A percentile compares a stretch with the other conserved stretches of the same genome.
phyloP scores from a whole-genome alignment of 1,140 invertebrate genomes.

The Ylistrum balloti region DNA sequence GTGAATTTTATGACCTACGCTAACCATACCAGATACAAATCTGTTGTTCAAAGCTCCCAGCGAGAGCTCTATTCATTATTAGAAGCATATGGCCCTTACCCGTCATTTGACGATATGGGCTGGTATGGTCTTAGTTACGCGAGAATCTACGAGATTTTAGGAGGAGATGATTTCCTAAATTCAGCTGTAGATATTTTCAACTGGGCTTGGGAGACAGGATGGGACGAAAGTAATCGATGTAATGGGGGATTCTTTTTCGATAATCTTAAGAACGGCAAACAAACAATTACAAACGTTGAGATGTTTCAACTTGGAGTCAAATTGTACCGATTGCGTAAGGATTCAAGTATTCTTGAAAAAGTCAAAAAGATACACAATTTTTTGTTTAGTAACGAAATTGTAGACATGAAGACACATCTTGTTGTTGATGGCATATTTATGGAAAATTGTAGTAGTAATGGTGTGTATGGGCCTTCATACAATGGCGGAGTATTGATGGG shows the following conservation, averaged over 20 bases:
- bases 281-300: slow-evolving; percentile 67
- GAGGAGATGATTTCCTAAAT: slow-evolving; percentile 59
- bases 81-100: slow-evolving; percentile 70
- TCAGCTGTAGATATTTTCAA: slow-evolving; percentile 62
- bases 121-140: slow-evolving; percentile 67
- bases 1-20: slow-evolving; percentile 65
- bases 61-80: slow-evolving; percentile 62
- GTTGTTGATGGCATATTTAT: slow-evolving; percentile 56
- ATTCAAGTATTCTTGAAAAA: slow-evolving; percentile 51
- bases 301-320: slow-evolving; percentile 60
- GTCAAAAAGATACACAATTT: slow-evolving; percentile 59
- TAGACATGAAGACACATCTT: slow-evolving; percentile 63
- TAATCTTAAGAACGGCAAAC: slow-evolving; percentile 60
- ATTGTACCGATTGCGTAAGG: slow-evolving; percentile 62
- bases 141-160: slow-evolving; percentile 65
- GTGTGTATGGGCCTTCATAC: slow-evolving; percentile 62
- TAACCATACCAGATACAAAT: slow-evolving; percentile 63
- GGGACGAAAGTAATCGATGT: slow-evolving; percentile 61
- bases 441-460: slow-evolving; percentile 47
- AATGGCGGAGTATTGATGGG: slow-evolving; percentile 64
- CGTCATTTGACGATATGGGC: slow-evolving; percentile 71
- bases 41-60: slow-evolving; percentile 49
- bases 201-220: slow-evolving; percentile 70
- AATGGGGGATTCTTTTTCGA: slow-evolving; percentile 69
- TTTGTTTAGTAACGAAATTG: slow-evolving; percentile 62